A percentile compares a stretch with the other conserved stretches of the same genome.
phyloP scores from a whole-genome alignment of 2,113 vertebrate genomes.

The Nycticebus coucang region DNA sequence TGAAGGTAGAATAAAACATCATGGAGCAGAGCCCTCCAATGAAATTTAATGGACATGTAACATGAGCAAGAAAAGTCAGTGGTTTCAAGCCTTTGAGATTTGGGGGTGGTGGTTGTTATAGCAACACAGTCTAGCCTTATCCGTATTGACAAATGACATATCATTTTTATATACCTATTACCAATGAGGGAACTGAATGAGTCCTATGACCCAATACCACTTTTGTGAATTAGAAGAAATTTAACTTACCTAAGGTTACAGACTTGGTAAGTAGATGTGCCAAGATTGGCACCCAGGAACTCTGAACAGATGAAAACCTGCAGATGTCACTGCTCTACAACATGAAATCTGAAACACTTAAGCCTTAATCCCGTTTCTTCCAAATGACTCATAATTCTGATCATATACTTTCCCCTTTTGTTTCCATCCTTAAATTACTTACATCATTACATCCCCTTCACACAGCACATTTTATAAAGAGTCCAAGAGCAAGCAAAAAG shows the following conservation, averaged over 20 bases:
- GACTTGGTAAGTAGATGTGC: neutral
- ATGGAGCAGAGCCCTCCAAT: neutral
- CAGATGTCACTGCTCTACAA: neutral
- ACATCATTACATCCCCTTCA: neutral
- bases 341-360: neutral
- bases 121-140: neutral
- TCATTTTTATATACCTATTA: neutral
- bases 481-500: neutral
- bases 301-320: neutral
- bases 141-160: neutral
- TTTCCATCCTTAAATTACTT: neutral
- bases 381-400: neutral
- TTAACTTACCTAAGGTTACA: neutral
- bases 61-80: neutral
- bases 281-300: neutral
- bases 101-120: neutral
- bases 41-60: neutral
- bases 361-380: neutral
- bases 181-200: neutral
- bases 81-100: neutral
- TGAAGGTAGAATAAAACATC: neutral
- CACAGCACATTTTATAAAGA: neutral
- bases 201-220: too few relatives aligned
- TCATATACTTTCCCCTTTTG: neutral
- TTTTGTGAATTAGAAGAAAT: too few relatives aligned